Evolutionary conservation across 2,888 invertebrate genomes (phyloP).

Genomic region (Euzophera pinguis): DNA sequence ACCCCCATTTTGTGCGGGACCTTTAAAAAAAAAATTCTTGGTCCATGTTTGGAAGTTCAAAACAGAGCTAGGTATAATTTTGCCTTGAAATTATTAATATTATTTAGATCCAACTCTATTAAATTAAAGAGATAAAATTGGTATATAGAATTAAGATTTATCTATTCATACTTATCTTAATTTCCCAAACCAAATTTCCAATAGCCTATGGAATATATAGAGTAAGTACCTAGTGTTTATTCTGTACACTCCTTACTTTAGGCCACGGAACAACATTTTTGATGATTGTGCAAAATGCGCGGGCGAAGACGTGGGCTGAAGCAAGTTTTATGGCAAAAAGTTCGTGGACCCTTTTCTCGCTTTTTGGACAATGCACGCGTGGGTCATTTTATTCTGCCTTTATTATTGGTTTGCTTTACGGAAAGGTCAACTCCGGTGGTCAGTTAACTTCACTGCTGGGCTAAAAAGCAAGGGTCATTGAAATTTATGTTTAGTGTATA

Average conservation of each 20-base stretch:
- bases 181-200: too few species aligned
- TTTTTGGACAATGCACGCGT: conserved; percentile 11
- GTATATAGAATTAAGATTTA: too few species aligned
- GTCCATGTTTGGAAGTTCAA: too few species aligned
- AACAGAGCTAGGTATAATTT: too few species aligned
- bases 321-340: conserved; percentile 20
- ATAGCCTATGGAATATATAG: too few species aligned
- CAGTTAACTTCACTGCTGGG: background rate
- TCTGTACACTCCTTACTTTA: background rate
- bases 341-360: conserved; percentile 13
- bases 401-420: conserved; percentile 9
- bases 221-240: background rate
- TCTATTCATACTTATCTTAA: too few species aligned
- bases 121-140: too few species aligned
- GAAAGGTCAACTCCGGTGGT: conserved; percentile 9
- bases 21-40: too few species aligned
- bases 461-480: background rate
- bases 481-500: too few species aligned
- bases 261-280: conserved; percentile 23
- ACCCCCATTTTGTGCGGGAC: too few species aligned
- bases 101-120: too few species aligned
- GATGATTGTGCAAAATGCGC: conserved; percentile 27
- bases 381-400: conserved; percentile 9
- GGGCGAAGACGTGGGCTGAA: conserved; percentile 24
- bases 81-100: too few species aligned